phyloP scores from a whole-genome alignment of 2,888 invertebrate species.

The Drosophila demipolita region DNA sequence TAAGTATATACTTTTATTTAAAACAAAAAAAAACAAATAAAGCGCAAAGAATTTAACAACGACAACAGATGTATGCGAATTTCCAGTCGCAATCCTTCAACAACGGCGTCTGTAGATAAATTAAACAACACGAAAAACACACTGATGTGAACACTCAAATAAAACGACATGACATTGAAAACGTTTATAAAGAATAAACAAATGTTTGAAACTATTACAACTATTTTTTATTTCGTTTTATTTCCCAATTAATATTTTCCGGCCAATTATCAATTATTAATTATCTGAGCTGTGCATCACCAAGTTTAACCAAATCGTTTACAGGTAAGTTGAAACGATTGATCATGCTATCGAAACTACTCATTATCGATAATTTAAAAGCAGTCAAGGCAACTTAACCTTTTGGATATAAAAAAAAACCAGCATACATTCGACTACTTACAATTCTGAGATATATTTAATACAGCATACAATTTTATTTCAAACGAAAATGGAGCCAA shows the following conservation, averaged over 20 bases:
- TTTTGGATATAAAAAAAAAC: not conserved
- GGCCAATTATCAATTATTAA: not conserved
- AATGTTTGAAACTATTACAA: slow-evolving; percentile 82
- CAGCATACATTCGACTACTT: slow-evolving; percentile 9
- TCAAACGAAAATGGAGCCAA: slow-evolving; percentile 27
- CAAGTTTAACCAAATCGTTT: not conserved
- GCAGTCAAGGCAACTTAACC: not conserved
- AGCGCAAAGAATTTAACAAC: slow-evolving; percentile 44
- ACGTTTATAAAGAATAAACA: slow-evolving; percentile 83
- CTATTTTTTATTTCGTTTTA: slow-evolving; percentile 32
- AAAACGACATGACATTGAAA: slow-evolving; percentile 76
- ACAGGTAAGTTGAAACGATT: not conserved
- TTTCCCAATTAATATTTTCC: slow-evolving; percentile 1
- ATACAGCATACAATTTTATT: not conserved
- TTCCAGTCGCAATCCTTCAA: slow-evolving; percentile 43
- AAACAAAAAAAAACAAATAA: slow-evolving; percentile 41
- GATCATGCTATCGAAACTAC: not conserved
- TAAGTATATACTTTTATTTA: slow-evolving; percentile 69
- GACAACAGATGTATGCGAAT: slow-evolving; percentile 47
- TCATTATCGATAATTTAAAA: slow-evolving; percentile 2
- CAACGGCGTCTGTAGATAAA: slow-evolving; percentile 81
- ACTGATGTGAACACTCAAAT: slow-evolving; percentile 66
- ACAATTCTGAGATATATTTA: slow-evolving; percentile 1
- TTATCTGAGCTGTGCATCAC: not conserved
- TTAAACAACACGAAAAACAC: slow-evolving; percentile 45